These are phyloP conservation scores for Hydrochoerus hydrochaeris DNA, from an alignment of 2,113 vertebrate genomes.

Conservation along the genomic window DNA sequence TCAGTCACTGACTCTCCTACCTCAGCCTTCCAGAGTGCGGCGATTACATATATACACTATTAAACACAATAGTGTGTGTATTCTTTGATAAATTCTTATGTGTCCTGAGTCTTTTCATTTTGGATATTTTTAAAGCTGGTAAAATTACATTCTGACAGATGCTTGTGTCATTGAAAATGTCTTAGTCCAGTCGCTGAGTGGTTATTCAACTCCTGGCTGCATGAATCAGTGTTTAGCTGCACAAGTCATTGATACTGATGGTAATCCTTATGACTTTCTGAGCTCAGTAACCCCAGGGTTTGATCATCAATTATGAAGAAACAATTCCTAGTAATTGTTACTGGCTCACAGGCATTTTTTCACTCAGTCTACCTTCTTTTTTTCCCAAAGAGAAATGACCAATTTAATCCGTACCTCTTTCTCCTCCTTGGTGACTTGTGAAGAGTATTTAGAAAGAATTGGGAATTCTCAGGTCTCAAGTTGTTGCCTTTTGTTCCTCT, in stretches of 20 bases:
- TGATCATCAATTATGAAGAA: background rate
- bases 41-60: background rate
- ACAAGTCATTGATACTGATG: background rate
- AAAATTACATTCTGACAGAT: slow-evolving; percentile 57
- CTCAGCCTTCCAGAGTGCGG: background rate
- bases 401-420: background rate
- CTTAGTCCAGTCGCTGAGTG: slow-evolving; percentile 45
- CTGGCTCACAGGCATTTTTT: background rate
- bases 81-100: background rate
- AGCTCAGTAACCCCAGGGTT: background rate
- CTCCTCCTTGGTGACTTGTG: background rate
- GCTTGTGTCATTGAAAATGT: slow-evolving; percentile 55
- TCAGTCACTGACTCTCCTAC: background rate
- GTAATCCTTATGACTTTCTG: background rate
- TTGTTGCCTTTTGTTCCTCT: slow-evolving; percentile 13
- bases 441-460: slow-evolving; percentile 27
- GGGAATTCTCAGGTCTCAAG: background rate
- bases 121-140: slow-evolving; percentile 58
- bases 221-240: slow-evolving; percentile 40
- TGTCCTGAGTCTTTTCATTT: slow-evolving; percentile 1
- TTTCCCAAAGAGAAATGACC: background rate
- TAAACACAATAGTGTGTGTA: background rate
- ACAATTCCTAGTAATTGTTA: background rate
- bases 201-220: slow-evolving; percentile 46
- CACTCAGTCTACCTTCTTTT: background rate